A percentile compares a stretch with the other conserved stretches of the same genome.
These are phyloP conservation scores for Hemichromis elongatus DNA, from an alignment of 2,113 vertebrate species.

Conservation along the genomic window DNA sequence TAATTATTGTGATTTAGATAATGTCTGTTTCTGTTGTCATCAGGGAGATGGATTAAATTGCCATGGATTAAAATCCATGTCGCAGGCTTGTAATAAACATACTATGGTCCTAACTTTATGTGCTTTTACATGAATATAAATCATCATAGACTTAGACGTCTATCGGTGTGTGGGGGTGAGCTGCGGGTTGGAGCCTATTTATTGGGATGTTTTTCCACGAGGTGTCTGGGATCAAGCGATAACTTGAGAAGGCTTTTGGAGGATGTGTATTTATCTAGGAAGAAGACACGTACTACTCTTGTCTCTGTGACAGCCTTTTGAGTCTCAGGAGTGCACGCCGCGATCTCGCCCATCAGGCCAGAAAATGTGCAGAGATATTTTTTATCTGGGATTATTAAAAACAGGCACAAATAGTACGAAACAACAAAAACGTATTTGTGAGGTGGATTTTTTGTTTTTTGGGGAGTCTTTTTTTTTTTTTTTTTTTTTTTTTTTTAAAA, in stretches of 20 bases:
- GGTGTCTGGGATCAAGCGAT: not conserved
- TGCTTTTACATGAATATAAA: not conserved
- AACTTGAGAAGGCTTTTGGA: conserved; percentile 7
- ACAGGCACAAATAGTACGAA: not conserved
- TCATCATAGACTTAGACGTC: too few relatives aligned
- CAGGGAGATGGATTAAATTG: not conserved
- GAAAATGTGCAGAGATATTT: not conserved
- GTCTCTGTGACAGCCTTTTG: not conserved
- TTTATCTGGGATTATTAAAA: not conserved
- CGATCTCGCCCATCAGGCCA: not conserved
- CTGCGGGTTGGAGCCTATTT: not conserved
- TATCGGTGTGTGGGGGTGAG: not conserved
- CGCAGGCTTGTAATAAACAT: not conserved
- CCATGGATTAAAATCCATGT: not conserved
- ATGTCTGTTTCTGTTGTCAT: too few relatives aligned
- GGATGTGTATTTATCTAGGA: conserved; percentile 16
- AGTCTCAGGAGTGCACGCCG: not conserved
- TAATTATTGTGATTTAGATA: not conserved
- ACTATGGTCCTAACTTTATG: not conserved
- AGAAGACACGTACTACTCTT: not conserved
- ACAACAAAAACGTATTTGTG: not conserved
- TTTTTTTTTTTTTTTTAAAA: too few relatives aligned
- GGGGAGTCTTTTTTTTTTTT: too few relatives aligned
- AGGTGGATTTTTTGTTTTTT: not conserved
- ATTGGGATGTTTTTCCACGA: not conserved